phyloP scores from a whole-genome alignment of 2,113 vertebrate genomes.

The Chunga burmeisteri region DNA sequence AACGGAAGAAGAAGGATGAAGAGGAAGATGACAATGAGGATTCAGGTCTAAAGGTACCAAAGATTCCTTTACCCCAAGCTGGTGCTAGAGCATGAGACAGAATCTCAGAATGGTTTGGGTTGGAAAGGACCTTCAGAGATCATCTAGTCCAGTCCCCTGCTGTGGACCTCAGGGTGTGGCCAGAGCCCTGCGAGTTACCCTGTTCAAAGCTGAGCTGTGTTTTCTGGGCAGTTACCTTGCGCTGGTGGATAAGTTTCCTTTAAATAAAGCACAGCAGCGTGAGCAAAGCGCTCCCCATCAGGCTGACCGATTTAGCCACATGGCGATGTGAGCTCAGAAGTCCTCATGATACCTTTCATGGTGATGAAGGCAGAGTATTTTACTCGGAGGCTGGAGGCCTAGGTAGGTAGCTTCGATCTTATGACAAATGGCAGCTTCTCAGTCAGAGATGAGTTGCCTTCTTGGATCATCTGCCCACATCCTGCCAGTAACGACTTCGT shows the following conservation, averaged over 20 bases:
- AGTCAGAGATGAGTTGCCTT: not conserved
- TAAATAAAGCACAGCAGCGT: accelerated
- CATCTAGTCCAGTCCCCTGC: too few relatives aligned
- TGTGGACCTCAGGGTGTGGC: not conserved
- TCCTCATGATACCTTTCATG: accelerated
- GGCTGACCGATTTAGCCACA: too few relatives aligned
- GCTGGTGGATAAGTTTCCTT: not conserved
- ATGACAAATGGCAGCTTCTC: not conserved
- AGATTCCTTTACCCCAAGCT: not conserved
- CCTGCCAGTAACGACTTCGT: not conserved
- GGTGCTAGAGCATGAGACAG: not conserved
- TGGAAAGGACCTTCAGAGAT: too few relatives aligned
- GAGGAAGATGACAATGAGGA: slow-evolving; percentile 89
- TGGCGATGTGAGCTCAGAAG: accelerated
- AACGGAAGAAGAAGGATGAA: slow-evolving; percentile 89
- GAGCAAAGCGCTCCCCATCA: accelerated
- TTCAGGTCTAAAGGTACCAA: slow-evolving; percentile 81
- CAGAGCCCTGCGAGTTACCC: not conserved
- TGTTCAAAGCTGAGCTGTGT: accelerated
- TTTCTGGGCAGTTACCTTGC: not conserved
- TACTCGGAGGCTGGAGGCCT: not conserved
- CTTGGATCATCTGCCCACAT: not conserved
- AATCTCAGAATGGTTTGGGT: too few relatives aligned
- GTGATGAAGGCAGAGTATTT: not conserved
- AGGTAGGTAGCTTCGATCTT: not conserved